Evolutionary conservation across 2,113 vertebrate species (phyloP).

Genomic region (Bombycilla garrulus): DNA sequence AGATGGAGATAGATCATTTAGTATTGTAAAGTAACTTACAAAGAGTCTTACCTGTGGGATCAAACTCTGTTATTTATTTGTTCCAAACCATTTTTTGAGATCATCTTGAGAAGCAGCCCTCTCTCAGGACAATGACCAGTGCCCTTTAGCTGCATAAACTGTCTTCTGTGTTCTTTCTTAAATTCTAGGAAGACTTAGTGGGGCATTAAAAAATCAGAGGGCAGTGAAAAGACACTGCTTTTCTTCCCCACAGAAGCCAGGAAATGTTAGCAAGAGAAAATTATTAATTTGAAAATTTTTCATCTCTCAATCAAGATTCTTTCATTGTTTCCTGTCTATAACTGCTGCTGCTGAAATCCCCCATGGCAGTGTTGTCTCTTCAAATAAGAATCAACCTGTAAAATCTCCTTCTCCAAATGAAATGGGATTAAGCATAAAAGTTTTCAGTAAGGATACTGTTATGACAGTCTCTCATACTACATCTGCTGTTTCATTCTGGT

Average conservation of each 20-base stretch:
- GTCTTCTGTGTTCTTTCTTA: not conserved
- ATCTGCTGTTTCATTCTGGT: not conserved
- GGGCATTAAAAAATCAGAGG: not conserved
- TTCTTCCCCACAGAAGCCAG: not conserved
- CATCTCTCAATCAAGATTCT: conserved; percentile 1
- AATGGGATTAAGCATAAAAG: not conserved
- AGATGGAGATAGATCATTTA: not conserved
- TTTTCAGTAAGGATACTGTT: not conserved
- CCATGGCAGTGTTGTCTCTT: conserved; percentile 9
- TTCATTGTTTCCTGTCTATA: conserved; percentile 21
- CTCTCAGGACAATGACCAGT: not conserved
- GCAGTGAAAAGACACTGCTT: not conserved
- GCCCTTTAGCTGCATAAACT: not conserved
- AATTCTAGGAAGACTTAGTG: not conserved
- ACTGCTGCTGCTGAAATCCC: not conserved
- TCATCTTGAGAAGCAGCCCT: not conserved
- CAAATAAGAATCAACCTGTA: conserved; percentile 1
- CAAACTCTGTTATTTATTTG: not conserved
- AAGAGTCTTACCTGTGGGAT: not conserved
- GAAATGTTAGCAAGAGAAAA: not conserved
- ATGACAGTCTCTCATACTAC: not conserved
- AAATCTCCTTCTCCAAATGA: not conserved
- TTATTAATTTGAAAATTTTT: conserved; percentile 16
- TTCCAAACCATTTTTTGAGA: not conserved
- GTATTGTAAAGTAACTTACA: not conserved